Evolutionary conservation across 2,113 vertebrate species (phyloP), one percentile per base, ranked within the genome.

Genomic region (Pardalotus punctatus): DNA sequence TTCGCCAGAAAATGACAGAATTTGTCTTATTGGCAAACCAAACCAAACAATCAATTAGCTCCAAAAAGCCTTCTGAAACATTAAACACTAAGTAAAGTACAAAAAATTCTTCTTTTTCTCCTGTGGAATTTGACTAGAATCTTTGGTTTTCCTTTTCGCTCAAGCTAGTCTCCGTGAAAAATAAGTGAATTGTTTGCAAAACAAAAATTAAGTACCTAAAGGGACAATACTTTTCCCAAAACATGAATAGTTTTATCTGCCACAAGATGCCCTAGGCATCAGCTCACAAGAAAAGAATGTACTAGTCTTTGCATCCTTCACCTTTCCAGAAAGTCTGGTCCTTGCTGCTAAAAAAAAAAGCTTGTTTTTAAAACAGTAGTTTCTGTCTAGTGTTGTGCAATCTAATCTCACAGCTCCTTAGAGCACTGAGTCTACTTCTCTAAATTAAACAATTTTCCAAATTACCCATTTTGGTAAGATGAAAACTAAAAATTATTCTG

Each of bases 251-350:
- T 81, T 86, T 14, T 27, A 72, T 28, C 70, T 92, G 70, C 43
- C 62, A 79, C 2, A 20, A 90, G 45, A 88, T 40, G 81, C 77
- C 86, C 82, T 29, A 60, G 50, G 79, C 47, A 76, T 66, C 67
- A 84, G 53, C n/a, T 86, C 78, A 95, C 67, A 76, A 73, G 61
- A 56, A 88, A 95, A 91, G 61, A 94, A 97, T 83, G 81, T 62
- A 57, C 47, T 31, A 42, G 38, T 79, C 48, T 90, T 69, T 40
- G 31, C 53, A 58, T 71, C 54, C 43, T 92, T 86, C 74, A 84
- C 88, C 65, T 82, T 96, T 97, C 96, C 74, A 67, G 97, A 97
- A 97, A 95, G 81, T 95, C 97, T 88, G 61, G 96, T 91, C 60
- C 35, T 88, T 92, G 54, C 50, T 81, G 61, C 38, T 81, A 80